Evolutionary conservation across 2,888 invertebrate species (phyloP).

Genomic region (Dilophus febrilis): DNA sequence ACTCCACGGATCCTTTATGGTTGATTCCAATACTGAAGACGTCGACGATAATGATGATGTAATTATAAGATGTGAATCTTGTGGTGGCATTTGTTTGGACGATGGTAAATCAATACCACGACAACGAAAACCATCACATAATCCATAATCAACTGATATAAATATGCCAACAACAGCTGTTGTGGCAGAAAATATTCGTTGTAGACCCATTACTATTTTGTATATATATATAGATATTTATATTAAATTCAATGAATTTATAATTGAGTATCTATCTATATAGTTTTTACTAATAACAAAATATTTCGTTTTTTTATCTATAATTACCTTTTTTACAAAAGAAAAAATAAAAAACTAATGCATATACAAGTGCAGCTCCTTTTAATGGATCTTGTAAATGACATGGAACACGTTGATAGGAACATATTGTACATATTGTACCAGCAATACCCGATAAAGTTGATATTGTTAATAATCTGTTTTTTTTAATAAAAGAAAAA

Average conservation of each 20-base stretch:
- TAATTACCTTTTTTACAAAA: conserved; percentile 39
- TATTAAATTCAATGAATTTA: too few species aligned
- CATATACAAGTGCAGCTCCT: conserved; percentile 37
- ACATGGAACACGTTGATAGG: conserved; percentile 32
- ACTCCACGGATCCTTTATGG: conserved; percentile 26
- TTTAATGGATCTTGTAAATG: conserved; percentile 44
- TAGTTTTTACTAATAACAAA: background rate
- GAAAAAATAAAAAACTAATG: conserved; percentile 40
- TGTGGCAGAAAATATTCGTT: conserved; percentile 39
- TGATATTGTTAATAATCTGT: conserved; percentile 14
- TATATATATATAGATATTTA: too few species aligned
- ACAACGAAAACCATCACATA: conserved; percentile 42
- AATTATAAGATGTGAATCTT: conserved; percentile 7
- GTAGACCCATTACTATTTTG: conserved; percentile 40
- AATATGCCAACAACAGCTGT: conserved; percentile 42
- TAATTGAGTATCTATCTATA: too few species aligned
- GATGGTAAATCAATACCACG: conserved; percentile 32
- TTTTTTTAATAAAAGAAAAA: conserved; percentile 4
- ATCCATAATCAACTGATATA: conserved; percentile 41
- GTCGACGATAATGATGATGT: background rate
- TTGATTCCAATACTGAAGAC: conserved; percentile 5
- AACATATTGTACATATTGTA: conserved; percentile 14
- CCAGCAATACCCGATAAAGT: conserved; percentile 15
- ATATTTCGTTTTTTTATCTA: background rate
- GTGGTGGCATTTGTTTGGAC: conserved; percentile 8